Percentiles rank a stretch among this genome's conserved stretches.
Conservation (phyloP, 2,888 invertebrate genomes). For the Apomyelois bistriatella region DNA sequence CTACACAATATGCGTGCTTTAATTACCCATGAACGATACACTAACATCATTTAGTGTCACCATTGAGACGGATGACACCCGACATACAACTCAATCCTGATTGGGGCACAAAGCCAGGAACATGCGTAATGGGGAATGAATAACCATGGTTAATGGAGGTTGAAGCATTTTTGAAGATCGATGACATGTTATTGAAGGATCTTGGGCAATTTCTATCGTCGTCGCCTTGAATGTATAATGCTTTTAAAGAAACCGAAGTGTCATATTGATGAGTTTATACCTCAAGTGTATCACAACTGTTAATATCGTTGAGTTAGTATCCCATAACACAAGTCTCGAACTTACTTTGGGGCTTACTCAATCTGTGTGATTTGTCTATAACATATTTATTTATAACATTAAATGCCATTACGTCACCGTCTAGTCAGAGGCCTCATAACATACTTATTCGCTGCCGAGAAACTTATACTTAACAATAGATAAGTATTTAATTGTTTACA, state of each 20-base stretch:
- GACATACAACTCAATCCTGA: slow-evolving; percentile 21
- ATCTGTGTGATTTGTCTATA: no score
- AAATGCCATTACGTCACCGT: no score
- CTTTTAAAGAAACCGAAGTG: background rate
- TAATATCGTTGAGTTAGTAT: no score
- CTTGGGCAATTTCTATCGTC: background rate
- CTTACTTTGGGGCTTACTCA: no score
- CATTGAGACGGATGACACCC: slow-evolving; percentile 43
- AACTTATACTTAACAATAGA: no score
- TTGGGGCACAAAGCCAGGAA: slow-evolving; percentile 8
- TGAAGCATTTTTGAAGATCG: background rate
- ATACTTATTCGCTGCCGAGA: no score
- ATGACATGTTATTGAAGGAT: background rate
- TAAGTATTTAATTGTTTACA: no score
- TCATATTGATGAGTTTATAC: no score
- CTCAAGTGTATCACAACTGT: no score
- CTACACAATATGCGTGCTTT: slow-evolving; percentile 45
- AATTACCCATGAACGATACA: slow-evolving; percentile 69
- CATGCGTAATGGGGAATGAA: slow-evolving; percentile 19
- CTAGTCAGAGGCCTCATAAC: no score
- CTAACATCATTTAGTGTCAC: slow-evolving; percentile 56
- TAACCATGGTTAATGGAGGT: slow-evolving; percentile 10
- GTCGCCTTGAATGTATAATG: background rate
- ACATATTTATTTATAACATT: no score
- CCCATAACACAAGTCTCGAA: no score